Conservation (phyloP, 2,888 invertebrate species). For the Cataglyphis albicans region DNA sequence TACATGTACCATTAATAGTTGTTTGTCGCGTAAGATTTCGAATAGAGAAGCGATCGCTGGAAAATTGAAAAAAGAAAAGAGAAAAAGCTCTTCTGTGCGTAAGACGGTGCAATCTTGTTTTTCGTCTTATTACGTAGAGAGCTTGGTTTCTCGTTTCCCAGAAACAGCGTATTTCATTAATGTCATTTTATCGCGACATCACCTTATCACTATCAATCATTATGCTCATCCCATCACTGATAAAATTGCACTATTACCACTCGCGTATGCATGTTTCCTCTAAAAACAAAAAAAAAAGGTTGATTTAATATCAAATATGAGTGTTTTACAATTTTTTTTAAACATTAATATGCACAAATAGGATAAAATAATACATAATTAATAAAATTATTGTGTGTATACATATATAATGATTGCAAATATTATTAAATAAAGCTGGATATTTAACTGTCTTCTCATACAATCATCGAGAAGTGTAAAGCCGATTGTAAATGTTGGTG, state of each 20-base stretch:
- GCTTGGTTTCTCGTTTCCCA: conserved; percentile 13
- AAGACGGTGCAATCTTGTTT: background rate
- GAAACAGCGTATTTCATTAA: conserved; percentile 11
- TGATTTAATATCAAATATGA: background rate
- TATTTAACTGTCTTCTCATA: conserved; percentile 18
- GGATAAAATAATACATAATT: conserved; percentile 10
- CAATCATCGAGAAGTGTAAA: background rate
- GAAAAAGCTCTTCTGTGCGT: no score
- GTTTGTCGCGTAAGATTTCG: background rate
- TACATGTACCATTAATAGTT: background rate
- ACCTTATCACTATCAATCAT: conserved; percentile 28
- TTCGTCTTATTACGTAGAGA: background rate
- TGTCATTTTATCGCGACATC: conserved; percentile 26
- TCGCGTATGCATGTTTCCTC: background rate
- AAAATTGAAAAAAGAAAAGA: background rate
- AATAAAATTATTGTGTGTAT: conserved; percentile 8
- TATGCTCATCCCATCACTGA: background rate
- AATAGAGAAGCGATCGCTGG: background rate
- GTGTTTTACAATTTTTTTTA: background rate
- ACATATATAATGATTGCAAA: background rate
- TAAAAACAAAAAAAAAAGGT: background rate
- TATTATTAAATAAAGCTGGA: conserved; percentile 16
- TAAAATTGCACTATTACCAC: conserved; percentile 38
- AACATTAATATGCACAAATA: background rate
- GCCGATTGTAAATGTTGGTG: background rate